These are phyloP conservation scores for Caenorhabditis sp. DNA, from an alignment of 2,888 invertebrate species.

Conservation along the genomic window DNA sequence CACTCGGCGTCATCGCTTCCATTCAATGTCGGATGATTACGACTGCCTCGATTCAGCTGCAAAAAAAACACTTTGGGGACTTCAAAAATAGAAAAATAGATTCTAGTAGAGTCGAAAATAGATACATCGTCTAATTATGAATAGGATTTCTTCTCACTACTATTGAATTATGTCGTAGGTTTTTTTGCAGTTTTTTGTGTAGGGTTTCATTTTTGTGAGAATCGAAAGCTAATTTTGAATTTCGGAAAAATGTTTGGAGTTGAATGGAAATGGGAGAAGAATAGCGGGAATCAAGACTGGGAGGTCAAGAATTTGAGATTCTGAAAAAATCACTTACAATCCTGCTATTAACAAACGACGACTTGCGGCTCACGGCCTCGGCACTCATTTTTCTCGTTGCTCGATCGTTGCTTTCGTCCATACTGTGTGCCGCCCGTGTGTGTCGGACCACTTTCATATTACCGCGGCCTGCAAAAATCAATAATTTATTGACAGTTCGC, in stretches of 20 bases:
- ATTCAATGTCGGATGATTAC: slow-evolving; percentile 66
- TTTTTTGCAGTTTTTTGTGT: neutral
- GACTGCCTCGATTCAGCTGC: slow-evolving; percentile 65
- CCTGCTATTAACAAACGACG: slow-evolving; percentile 75
- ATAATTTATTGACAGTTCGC: neutral
- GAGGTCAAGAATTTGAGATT: neutral
- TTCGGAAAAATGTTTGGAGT: neutral
- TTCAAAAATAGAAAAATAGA: neutral
- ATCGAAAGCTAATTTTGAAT: too few species aligned
- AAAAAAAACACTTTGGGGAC: slow-evolving; percentile 8
- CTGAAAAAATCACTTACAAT: slow-evolving; percentile 62
- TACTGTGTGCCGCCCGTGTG: slow-evolving; percentile 73
- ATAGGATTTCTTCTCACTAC: neutral
- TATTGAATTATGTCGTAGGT: neutral
- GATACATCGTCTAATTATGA: neutral
- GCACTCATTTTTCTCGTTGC: slow-evolving; percentile 74
- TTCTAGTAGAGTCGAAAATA: neutral
- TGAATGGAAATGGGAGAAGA: too few species aligned
- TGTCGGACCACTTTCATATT: slow-evolving; percentile 73
- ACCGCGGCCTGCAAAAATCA: slow-evolving; percentile 69
- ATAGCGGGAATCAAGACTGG: neutral
- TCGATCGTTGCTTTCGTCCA: slow-evolving; percentile 72
- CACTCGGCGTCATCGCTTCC: slow-evolving; percentile 72
- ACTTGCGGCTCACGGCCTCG: slow-evolving; percentile 75
- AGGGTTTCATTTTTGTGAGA: neutral